These are phyloP conservation scores for Drosophila lutescens DNA, from an alignment of 2,888 invertebrate genomes.

Conservation along the genomic window DNA sequence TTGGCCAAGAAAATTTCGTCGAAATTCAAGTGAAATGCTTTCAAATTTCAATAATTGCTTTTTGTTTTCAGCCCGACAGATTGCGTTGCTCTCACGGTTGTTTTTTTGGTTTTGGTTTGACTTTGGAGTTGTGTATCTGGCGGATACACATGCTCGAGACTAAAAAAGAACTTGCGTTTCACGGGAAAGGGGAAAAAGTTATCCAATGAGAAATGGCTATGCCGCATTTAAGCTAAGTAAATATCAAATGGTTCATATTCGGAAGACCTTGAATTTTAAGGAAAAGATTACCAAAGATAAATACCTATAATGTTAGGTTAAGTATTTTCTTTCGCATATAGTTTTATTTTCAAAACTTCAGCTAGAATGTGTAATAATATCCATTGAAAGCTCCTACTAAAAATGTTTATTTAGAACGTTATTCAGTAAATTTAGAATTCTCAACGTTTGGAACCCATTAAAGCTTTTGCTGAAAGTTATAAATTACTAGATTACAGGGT, in stretches of 20 bases:
- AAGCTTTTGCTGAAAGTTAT: not conserved
- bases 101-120: not conserved
- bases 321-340: too few relatives aligned
- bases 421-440: not conserved
- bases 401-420: not conserved
- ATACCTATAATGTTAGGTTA: too few relatives aligned
- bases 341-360: not conserved
- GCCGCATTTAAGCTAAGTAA: too few relatives aligned
- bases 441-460: not conserved
- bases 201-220: too few relatives aligned
- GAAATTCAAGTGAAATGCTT: slow-evolving; percentile 34
- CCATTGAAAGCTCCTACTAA: not conserved
- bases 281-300: too few relatives aligned
- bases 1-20: slow-evolving; percentile 34
- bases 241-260: too few relatives aligned
- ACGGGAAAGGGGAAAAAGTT: too few relatives aligned
- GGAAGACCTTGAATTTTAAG: too few relatives aligned
- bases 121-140: too few relatives aligned
- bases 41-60: slow-evolving; percentile 62
- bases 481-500: not conserved
- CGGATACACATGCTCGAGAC: too few relatives aligned
- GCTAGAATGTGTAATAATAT: not conserved
- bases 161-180: too few relatives aligned
- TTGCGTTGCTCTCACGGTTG: not conserved
- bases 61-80: slow-evolving; percentile 2